Evolutionary conservation across 1,140 invertebrate genomes (phyloP).

Genomic region (Drosophila bipectinata): DNA sequence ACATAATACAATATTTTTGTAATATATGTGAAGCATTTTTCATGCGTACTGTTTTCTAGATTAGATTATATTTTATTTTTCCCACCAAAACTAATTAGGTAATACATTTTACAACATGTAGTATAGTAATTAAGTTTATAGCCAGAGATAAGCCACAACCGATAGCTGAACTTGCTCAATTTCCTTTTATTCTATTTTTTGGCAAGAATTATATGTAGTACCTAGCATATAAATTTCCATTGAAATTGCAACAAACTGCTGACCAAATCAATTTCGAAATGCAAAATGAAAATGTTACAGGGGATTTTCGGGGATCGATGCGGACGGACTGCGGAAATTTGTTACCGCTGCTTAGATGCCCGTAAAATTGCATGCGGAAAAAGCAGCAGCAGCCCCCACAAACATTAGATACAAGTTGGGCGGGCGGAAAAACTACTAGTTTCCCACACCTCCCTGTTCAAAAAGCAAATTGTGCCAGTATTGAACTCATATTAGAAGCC

Average conservation of each 20-base stretch:
- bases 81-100: not conserved
- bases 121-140: conserved; percentile 48
- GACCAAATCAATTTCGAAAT: conserved; percentile 67
- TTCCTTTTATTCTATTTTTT: conserved; percentile 25
- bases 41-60: not conserved
- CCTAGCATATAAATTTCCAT: conserved; percentile 22
- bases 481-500: conserved; percentile 43
- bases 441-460: not conserved
- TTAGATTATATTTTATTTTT: not conserved
- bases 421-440: conserved; percentile 31
- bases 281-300: conserved; percentile 55
- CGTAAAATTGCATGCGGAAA: conserved; percentile 68
- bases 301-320: conserved; percentile 42
- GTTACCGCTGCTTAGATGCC: conserved; percentile 59
- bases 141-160: conserved; percentile 37
- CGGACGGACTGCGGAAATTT: conserved; percentile 44
- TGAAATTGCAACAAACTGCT: conserved; percentile 52
- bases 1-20: not conserved
- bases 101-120: conserved; percentile 10
- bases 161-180: conserved; percentile 35
- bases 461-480: conserved; percentile 24
- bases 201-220: conserved; percentile 4
- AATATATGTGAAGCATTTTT: not conserved
- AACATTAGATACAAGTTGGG: conserved; percentile 40
- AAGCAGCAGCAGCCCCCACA: conserved; percentile 36